Conservation (phyloP, 1,140 invertebrate genomes). For the Drosophila subobscura region DNA sequence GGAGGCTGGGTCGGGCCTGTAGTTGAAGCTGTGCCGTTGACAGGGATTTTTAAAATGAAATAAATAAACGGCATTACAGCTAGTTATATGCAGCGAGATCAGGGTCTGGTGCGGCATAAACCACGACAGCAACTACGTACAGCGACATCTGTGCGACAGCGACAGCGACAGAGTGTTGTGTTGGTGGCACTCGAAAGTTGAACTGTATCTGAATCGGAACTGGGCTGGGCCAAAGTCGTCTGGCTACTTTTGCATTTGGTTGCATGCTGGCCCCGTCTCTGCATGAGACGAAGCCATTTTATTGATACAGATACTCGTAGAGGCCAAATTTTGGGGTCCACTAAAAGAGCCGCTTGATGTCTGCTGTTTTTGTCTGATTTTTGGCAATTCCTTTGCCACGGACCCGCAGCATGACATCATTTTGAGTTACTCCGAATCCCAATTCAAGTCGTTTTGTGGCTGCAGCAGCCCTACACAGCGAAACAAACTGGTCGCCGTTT, state of each 20-base stretch:
- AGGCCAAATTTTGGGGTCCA: conserved; percentile 43
- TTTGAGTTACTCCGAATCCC: conserved; percentile 55
- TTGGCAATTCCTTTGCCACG: conserved; percentile 60
- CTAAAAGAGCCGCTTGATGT: conserved; percentile 33
- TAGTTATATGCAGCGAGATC: conserved; percentile 71
- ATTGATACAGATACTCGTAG: conserved; percentile 51
- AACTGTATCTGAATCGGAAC: conserved; percentile 50
- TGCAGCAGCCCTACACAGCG: conserved; percentile 60
- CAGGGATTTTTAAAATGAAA: conserved; percentile 63
- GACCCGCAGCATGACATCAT: conserved; percentile 73
- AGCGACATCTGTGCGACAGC: not conserved
- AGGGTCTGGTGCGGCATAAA: conserved; percentile 62
- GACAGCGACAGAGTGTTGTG: conserved; percentile 38
- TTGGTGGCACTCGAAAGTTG: conserved; percentile 41
- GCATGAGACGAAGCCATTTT: conserved; percentile 55
- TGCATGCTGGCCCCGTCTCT: conserved; percentile 31
- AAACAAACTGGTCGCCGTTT: conserved; percentile 71
- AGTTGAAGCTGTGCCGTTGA: conserved; percentile 39
- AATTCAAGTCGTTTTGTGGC: conserved; percentile 27
- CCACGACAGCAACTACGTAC: conserved; percentile 17
- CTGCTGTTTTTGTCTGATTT: conserved; percentile 37
- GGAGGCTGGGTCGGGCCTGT: conserved; percentile 12
- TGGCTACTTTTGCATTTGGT: conserved; percentile 76
- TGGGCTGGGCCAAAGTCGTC: conserved; percentile 64
- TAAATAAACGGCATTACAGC: conserved; percentile 75